These are phyloP conservation scores for Cottoperca gobio DNA, from an alignment of 2,797 vertebrate species.

Conservation along the genomic window DNA sequence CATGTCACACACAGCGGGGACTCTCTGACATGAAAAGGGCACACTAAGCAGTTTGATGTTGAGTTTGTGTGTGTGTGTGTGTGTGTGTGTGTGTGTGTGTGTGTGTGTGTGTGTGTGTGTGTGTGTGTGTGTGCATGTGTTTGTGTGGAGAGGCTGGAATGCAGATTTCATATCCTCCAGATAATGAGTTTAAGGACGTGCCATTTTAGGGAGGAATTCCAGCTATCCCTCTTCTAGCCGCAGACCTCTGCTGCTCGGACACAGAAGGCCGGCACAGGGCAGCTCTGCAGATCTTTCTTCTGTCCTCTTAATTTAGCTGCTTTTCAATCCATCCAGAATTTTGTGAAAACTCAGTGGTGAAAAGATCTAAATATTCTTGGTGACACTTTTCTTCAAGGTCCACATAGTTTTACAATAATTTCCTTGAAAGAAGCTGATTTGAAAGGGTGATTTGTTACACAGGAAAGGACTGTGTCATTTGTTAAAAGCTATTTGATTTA, in stretches of 20 bases:
- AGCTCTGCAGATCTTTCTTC: slow-evolving; percentile 10
- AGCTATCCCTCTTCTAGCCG: slow-evolving; percentile 67
- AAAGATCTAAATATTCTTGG: background rate
- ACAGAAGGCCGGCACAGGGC: background rate
- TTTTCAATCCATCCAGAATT: slow-evolving; percentile 10
- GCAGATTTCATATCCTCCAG: slow-evolving; percentile 81
- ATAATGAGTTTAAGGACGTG: slow-evolving; percentile 84
- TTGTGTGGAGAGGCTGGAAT: slow-evolving; percentile 69
- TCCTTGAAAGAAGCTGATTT: background rate
- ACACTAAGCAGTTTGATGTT: slow-evolving; percentile 15
- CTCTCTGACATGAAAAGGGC: slow-evolving; percentile 50
- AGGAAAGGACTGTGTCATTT: slow-evolving; percentile 9
- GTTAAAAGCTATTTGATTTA: background rate
- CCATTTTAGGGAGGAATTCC: slow-evolving; percentile 77
- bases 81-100: slow-evolving; percentile 10
- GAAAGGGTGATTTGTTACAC: background rate
- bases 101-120: background rate
- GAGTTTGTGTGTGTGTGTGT: slow-evolving; percentile 29
- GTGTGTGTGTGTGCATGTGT: slow-evolving; percentile 1
- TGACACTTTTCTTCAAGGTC: background rate
- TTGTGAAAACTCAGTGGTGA: background rate
- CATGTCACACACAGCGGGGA: slow-evolving; percentile 40
- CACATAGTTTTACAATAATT: background rate
- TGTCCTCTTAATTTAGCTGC: background rate
- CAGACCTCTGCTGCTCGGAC: slow-evolving; percentile 35